Percentiles rank a stretch among this genome's conserved stretches.
phyloP scores from a whole-genome alignment of 2,113 vertebrate species.

The Clarias magur region DNA sequence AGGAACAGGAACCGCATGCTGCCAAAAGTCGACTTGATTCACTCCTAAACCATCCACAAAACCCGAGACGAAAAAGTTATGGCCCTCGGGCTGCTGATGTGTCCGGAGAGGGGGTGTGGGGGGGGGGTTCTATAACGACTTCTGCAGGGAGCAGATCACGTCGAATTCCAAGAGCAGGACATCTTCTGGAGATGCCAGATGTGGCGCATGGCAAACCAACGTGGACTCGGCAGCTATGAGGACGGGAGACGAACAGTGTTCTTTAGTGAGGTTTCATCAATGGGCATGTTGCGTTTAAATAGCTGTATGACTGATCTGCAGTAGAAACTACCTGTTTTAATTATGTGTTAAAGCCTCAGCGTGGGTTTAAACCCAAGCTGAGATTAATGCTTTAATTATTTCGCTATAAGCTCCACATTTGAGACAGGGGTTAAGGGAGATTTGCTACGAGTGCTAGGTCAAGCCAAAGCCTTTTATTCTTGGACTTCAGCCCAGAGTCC shows the following conservation, averaged over 20 bases:
- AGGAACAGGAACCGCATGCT: conserved; percentile 72
- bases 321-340: neutral
- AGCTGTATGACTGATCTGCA: too few relatives aligned
- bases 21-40: conserved; percentile 72
- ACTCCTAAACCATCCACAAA: conserved; percentile 65
- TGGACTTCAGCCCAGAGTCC: conserved; percentile 47
- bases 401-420: neutral
- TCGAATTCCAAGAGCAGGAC: conserved; percentile 32
- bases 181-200: conserved; percentile 5
- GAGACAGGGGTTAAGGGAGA: conserved; percentile 37
- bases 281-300: neutral
- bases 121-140: conserved; percentile 23
- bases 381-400: neutral
- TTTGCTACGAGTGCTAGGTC: conserved; percentile 35
- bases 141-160: conserved; percentile 22
- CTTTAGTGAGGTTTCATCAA: neutral
- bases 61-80: conserved; percentile 41
- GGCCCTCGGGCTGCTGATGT: conserved; percentile 37
- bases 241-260: neutral
- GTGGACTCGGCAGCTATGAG: neutral
- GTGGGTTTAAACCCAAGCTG: neutral
- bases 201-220: neutral
- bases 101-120: neutral
- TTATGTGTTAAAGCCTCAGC: neutral
- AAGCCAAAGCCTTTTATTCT: conserved; percentile 15